phyloP scores from a whole-genome alignment of 2,113 vertebrate genomes.

The Heptranchias perlo region DNA sequence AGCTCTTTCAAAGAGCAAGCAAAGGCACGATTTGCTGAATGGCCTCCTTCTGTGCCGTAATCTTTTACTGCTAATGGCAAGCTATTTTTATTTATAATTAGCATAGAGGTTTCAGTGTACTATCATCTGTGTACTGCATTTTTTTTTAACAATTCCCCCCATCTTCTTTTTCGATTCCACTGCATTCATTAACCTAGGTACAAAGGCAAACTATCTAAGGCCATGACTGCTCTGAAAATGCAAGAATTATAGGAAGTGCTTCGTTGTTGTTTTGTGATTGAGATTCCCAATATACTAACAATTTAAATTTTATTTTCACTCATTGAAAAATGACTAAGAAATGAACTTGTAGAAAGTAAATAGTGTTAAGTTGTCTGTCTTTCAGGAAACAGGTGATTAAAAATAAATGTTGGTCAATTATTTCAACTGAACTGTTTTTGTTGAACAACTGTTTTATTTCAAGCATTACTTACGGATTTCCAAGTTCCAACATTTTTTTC shows the following conservation, averaged over 20 bases:
- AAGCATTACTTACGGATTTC: conserved; percentile 77
- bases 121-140: neutral
- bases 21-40: no score
- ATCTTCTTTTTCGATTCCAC: neutral
- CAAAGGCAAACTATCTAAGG: neutral
- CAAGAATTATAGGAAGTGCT: neutral
- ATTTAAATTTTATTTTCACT: neutral
- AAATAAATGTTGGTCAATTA: neutral
- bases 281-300: neutral
- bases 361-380: neutral
- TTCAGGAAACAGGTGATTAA: neutral
- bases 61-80: neutral
- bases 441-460: neutral
- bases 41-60: neutral
- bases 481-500: conserved; percentile 96
- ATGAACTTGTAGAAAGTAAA: neutral
- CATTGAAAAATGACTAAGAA: neutral
- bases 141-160: neutral
- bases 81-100: neutral
- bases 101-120: neutral
- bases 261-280: neutral
- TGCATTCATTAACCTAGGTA: neutral
- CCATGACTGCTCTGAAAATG: neutral
- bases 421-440: neutral
- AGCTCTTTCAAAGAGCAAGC: no score